Percentiles rank a stretch among this genome's conserved stretches.
phyloP scores from a whole-genome alignment of 2,888 invertebrate genomes.

The Rhodophaea formosa region DNA sequence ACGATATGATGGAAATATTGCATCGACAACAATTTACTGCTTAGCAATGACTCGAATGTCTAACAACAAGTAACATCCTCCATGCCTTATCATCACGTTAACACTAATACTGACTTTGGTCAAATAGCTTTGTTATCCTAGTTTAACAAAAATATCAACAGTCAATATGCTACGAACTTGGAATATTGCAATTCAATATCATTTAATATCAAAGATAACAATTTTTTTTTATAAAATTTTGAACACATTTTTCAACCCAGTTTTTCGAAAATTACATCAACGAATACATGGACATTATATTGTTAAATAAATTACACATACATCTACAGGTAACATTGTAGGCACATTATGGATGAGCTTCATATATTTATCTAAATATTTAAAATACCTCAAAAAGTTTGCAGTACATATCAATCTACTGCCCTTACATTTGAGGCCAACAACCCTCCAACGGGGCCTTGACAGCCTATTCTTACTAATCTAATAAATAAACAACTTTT shows the following conservation, averaged over 20 bases:
- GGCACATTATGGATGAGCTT: slow-evolving; percentile 78
- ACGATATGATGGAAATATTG: slow-evolving; percentile 73
- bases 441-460: background rate
- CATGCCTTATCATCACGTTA: slow-evolving; percentile 64
- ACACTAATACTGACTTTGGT: slow-evolving; percentile 82
- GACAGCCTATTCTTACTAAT: slow-evolving; percentile 38
- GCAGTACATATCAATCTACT: slow-evolving; percentile 1
- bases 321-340: slow-evolving; percentile 80
- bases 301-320: slow-evolving; percentile 55
- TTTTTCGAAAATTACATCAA: slow-evolving; percentile 57
- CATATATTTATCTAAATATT: slow-evolving; percentile 48
- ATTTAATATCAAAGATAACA: slow-evolving; percentile 66
- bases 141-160: slow-evolving; percentile 78
- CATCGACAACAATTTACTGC: slow-evolving; percentile 56
- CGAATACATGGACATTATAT: slow-evolving; percentile 53
- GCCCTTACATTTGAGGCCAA: slow-evolving; percentile 1
- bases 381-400: slow-evolving; percentile 22
- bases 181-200: slow-evolving; percentile 74
- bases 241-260: slow-evolving; percentile 71
- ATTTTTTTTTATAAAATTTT: slow-evolving; percentile 57
- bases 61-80: slow-evolving; percentile 64
- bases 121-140: slow-evolving; percentile 81
- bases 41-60: slow-evolving; percentile 65
- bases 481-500: slow-evolving; percentile 70
- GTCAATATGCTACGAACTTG: slow-evolving; percentile 73